Base-by-base conservation (phyloP, 2,113 vertebrate species). In the Rana temporaria region DNA sequence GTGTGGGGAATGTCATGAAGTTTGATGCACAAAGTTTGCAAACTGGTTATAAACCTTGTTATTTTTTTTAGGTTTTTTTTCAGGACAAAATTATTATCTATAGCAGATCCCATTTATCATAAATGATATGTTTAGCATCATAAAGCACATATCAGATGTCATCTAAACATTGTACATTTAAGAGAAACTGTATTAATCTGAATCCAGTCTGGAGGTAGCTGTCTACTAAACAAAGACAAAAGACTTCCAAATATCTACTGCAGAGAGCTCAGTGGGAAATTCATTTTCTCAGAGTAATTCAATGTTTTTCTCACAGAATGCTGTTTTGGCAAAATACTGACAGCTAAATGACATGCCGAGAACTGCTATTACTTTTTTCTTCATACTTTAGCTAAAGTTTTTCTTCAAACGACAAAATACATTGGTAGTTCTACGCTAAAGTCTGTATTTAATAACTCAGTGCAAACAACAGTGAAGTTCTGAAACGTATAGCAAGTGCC, bases 221-320 rank as follows among this genome's bases (percentile, higher is more conserved):
- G 78, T 71, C 78, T 81, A 9, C 78, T 81, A 81, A 81, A 81
- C 67, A 73, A 81, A 81, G 79, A 81, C 79, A 81, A 73, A 81
- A 81, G 64, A 73, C 79, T 73, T 72, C 57, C 59, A 72, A 81
- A 81, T 24, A 72, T 63, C 34, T 42, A 64, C 68, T 81, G 69
- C 59, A 32, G 67, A 55, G 64, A 30, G 34, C 79, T 81, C 68
- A 34, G 79, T 81, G 67, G 79, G 79, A 81, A 81, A 81, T 81
- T 81, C 59, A 81, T 73, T 72, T 81, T 81, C 79, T 73, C 69
- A 24, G 55, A 81, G 79, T 81, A 72, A 72, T 81, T 81, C 69
- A 81, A 64, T 64, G 68, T 48, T 73, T 79, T 66, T 70, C 69
- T 69, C 42, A 62, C 78, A 70, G 68, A 81, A 55, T 81, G 79